These are phyloP conservation scores for Siderastrea radians DNA, from an alignment of 92 coral and sea anemone species.

Conservation along the genomic window DNA sequence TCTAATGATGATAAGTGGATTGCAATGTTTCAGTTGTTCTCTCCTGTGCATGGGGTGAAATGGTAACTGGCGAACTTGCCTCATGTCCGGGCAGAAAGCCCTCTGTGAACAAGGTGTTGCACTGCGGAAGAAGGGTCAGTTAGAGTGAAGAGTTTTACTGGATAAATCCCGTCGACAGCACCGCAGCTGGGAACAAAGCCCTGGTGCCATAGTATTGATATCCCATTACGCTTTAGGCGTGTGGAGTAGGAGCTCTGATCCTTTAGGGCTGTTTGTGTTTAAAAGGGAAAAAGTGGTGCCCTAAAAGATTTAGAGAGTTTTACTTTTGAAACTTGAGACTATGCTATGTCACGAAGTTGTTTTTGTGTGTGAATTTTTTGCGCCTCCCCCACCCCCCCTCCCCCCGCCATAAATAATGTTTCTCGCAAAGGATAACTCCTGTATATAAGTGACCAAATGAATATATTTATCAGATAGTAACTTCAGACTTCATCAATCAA, in stretches of 20 bases:
- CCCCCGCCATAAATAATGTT: neutral
- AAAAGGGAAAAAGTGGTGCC: neutral
- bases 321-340: neutral
- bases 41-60: neutral
- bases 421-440: neutral
- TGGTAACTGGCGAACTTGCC: neutral
- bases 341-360: neutral
- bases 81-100: neutral
- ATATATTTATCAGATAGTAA: no score
- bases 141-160: neutral
- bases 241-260: neutral
- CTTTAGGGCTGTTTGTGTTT: neutral
- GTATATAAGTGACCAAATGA: no score
- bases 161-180: no score
- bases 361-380: neutral
- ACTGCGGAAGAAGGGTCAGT: neutral
- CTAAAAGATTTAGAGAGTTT: neutral
- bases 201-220: neutral
- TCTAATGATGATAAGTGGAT: no score
- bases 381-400: neutral
- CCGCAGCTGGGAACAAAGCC: neutral
- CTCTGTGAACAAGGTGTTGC: neutral
- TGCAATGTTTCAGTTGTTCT: neutral
- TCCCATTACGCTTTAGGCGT: neutral
- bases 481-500: no score